Base-by-base conservation (phyloP, 2,888 invertebrate species). In the Acanthosoma haemorrhoidale region DNA sequence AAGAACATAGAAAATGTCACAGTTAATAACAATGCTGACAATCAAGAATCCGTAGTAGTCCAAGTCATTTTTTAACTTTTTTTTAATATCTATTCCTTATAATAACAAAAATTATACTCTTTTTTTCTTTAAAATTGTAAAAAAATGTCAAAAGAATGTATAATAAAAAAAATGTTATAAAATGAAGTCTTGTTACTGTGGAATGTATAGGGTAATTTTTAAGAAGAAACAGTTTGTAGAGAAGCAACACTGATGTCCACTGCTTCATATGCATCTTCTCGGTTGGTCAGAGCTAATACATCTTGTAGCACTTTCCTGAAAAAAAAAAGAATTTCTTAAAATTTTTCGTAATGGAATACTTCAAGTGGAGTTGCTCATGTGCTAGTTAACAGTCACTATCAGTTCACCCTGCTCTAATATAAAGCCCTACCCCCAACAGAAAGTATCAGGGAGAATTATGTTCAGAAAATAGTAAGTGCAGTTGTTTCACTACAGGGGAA, bases 291-390 rank as follows among this genome's bases (percentile, higher is more conserved):
- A 1, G 15, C 8, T 15, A 63, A 25, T 6, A 63, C 38, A 36
- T 38, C 63, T 38, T 63, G 34, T 21, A 63, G 13, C 63, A 63
- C 25, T 25, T 63, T 63, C 63, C 63, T 63, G 38, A 63, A 34
- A 63, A 63, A 34, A 11, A 39, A 13, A 16, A 59, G 2, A 34
- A n/a, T 15, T 16, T 16, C 9, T 34, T 13, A 32, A 11, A 34
- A 11, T 36, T 36, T 11, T 11, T 36, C 9, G 11, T 8, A 36
- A 8, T 11, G 11, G 36, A 36, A 36, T 11, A 36, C n/a, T n/a
- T n/a, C n/a, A n/a, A n/a, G n/a, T n/a, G n/a, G n/a, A n/a, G n/a
- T n/a, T n/a, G n/a, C n/a, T n/a, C n/a, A n/a, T n/a, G n/a, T n/a
- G n/a, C n/a, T n/a, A n/a, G n/a, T n/a, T n/a, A n/a, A n/a, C n/a